Base-by-base conservation (phyloP, 2,113 vertebrate genomes). In the Tachysurus fulvidraco region DNA sequence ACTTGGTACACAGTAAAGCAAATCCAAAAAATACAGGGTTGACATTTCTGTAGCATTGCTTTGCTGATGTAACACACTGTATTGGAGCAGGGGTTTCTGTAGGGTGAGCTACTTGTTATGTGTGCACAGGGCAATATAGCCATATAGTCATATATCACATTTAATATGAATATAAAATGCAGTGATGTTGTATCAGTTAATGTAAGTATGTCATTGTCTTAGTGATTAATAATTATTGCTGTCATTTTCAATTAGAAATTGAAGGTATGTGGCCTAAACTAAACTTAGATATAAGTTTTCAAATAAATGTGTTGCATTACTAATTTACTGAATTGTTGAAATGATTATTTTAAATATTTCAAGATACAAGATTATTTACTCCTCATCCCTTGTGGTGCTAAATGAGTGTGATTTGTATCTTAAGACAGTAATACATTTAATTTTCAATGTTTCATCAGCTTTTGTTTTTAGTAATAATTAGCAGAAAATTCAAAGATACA, bases 1-100 rank as follows among this genome's bases (percentile, higher is more conserved):
- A 88, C 81, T 92, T 93, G 86, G 91, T 92, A 90, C 91, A 94
- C 92, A 94, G 92, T 92, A 93, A 93, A 94, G 92, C 92, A 93
- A 93, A 92, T 89, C 85, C 88, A 90, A 90, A 85, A 91, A 93
- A 92, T n/a, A 92, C 92, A 92, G 46, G 91, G 90, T 89, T 93
- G 89, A 93, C 89, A 93, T 86, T 86, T 88, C 67, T 84, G 87
- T 87, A 91, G 67, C 81, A 81, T 85, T 89, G 90, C 90, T 89
- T 88, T 90, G 83, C 80, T 79, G 64, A 71, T 65, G 41, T 55
- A 78, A 87, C 83, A n/a, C 57, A 77, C 57, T 85, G 80, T 55
- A 41, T 36, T 82, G 69, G 36, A 79, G 50, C 36, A 28, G 21
- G 69, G 14, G 80, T 83, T 69, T 80, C 25, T 52, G 59, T 2